A percentile compares a stretch with the other conserved stretches of the same genome.
Conservation (phyloP, 2,797 vertebrate genomes). For the Alosa sapidissima region DNA sequence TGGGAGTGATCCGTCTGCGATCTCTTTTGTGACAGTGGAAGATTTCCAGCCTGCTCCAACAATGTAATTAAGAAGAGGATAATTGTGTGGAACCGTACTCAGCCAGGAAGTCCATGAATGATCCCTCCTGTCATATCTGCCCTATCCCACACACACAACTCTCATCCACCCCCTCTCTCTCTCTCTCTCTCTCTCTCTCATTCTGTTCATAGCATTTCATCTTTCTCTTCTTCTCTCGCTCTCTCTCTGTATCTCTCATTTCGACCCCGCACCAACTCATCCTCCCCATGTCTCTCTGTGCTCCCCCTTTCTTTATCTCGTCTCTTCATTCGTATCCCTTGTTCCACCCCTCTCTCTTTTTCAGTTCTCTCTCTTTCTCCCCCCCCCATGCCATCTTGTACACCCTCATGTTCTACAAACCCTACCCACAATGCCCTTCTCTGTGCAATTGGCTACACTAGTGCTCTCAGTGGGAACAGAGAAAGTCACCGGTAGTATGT, state of each 20-base stretch:
- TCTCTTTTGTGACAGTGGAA: constrained; percentile 72
- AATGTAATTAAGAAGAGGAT: constrained; percentile 66
- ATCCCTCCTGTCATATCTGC: constrained; percentile 32
- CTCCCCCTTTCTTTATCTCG: neutral
- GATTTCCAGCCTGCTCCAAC: constrained; percentile 60
- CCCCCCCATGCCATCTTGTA: constrained; percentile 23
- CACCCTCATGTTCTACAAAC: neutral
- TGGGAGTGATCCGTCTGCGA: constrained; percentile 68
- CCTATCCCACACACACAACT: neutral
- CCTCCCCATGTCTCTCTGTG: neutral
- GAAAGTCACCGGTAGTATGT: neutral
- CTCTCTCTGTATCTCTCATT: neutral
- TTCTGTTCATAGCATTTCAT: neutral
- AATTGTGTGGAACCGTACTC: constrained; percentile 64
- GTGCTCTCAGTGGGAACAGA: neutral
- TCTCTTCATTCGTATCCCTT: neutral
- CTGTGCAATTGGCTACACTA: neutral
- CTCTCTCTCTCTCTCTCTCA: neutral
- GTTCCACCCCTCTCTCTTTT: neutral
- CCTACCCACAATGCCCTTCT: neutral
- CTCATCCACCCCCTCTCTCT: constrained; percentile 20
- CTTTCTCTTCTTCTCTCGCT: neutral
- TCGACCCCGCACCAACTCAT: neutral
- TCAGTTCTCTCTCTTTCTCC: neutral
- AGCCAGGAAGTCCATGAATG: constrained; percentile 46